Percentiles rank a stretch among this genome's conserved stretches.
Evolutionary conservation across 2,113 vertebrate species (phyloP).

Genomic region (Microtus oregoni): DNA sequence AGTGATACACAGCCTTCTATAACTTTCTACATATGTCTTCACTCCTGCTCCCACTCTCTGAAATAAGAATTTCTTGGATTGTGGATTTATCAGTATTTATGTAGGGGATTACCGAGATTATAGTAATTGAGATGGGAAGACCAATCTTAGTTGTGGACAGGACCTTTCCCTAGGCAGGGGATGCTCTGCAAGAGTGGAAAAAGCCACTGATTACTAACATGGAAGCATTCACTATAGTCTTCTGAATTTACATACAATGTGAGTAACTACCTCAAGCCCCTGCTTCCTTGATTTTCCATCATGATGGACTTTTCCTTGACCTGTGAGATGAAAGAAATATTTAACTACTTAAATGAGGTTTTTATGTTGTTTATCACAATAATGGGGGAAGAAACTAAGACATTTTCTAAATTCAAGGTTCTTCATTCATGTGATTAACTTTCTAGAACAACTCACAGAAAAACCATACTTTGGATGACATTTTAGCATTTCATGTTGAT

Average conservation of each 20-base stretch:
- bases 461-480: neutral
- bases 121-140: neutral
- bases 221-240: neutral
- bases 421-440: neutral
- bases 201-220: neutral
- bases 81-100: neutral
- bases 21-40: neutral
- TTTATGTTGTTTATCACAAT: neutral
- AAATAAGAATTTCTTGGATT: neutral
- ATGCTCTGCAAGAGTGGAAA: neutral
- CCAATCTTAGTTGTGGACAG: neutral
- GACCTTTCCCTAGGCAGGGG: neutral
- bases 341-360: neutral
- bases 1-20: neutral
- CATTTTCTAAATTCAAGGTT: neutral
- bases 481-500: neutral
- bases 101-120: neutral
- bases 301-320: too few relatives aligned
- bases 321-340: neutral
- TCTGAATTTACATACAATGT: neutral
- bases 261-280: neutral
- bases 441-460: neutral
- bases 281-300: neutral
- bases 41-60: neutral
- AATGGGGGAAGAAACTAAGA: neutral